Evolutionary conservation across 2,888 invertebrate genomes (phyloP), one percentile per base, ranked within the genome.

Genomic region (Coremacera marginata): DNA sequence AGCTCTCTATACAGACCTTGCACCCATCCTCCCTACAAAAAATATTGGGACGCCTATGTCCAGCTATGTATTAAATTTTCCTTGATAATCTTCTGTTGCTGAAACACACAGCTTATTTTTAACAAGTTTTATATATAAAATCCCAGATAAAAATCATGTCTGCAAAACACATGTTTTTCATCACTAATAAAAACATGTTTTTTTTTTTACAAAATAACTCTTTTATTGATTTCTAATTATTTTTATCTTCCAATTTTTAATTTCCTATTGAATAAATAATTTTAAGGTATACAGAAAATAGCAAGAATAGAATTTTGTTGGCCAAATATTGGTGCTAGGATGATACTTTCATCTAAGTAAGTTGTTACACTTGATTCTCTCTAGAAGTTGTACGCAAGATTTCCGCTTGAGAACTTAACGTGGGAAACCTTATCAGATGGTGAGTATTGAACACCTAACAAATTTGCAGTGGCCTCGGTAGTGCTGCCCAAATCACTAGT

Each of bases 371-470:
- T 49, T 4, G n/a, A 22, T 25, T n/a, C 19, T 19, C 19, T 49
- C 37, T 82, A 89, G 79, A 89, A 89, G 65, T 85, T 87, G 68
- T 89, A 89, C 67, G 83, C 83, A 49, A 88, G 81, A 72, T 86
- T 86, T 76, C 90, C 90, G 73, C 90, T 90, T 11, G 86, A 86
- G 81, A 90, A 90, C 81, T 89, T 90, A 1, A 91, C 91, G 74
- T 89, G 90, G 8, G 91, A 90, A 2, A 91, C 91, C 34, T 89
- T 86, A 55, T 90, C 88, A 1, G 91, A 89, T 22, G 90, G 86
- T 19, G 91, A 91, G 80, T 84, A 89, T 74, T 90, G 87, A 51
- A 90, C 81, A 11, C 90, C 89, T 70, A 89, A 79, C 51, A 88
- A 83, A 3, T 62, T 63, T 2, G 68, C 72, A 22, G 81, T 82